phyloP scores from a whole-genome alignment of 2,113 vertebrate species.

The Neogale vison region DNA sequence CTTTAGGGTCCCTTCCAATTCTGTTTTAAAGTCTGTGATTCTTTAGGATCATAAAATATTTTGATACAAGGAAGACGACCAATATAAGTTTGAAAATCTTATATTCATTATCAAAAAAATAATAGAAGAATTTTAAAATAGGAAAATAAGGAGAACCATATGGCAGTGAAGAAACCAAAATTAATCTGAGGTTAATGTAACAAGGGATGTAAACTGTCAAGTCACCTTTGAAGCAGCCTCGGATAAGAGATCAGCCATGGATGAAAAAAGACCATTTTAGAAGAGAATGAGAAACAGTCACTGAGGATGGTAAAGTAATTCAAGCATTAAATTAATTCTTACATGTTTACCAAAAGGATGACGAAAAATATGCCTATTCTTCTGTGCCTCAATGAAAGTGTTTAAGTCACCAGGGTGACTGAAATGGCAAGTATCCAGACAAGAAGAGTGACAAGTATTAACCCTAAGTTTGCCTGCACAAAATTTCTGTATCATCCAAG shows the following conservation, averaged over 20 bases:
- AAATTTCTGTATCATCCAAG: conserved; percentile 11
- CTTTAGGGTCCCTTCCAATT: not conserved
- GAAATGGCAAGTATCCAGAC: conserved; percentile 70
- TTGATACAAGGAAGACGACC: not conserved
- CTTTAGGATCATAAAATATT: not conserved
- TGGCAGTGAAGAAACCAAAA: conserved; percentile 29
- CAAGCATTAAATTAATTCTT: conserved; percentile 90
- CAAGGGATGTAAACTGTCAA: conserved; percentile 74
- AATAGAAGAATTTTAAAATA: conserved; percentile 21
- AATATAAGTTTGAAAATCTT: not conserved
- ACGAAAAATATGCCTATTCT: conserved; percentile 82
- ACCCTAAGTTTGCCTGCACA: not conserved
- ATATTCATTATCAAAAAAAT: not conserved
- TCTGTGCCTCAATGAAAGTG: conserved; percentile 75
- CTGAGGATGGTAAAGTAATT: conserved; percentile 84
- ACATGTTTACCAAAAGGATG: conserved; percentile 86
- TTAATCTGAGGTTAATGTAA: conserved; percentile 63
- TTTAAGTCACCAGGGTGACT: conserved; percentile 68
- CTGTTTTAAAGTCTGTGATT: not conserved
- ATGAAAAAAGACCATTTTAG: conserved; percentile 86
- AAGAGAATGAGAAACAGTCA: conserved; percentile 86
- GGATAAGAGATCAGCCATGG: conserved; percentile 82
- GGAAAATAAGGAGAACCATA: conserved; percentile 20
- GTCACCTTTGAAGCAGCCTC: conserved; percentile 74
- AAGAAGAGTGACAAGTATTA: conserved; percentile 62